Evolutionary conservation across 2,797 vertebrate genomes (phyloP), one percentile per base, ranked within the genome.

Genomic region (Limosa lapponica): DNA sequence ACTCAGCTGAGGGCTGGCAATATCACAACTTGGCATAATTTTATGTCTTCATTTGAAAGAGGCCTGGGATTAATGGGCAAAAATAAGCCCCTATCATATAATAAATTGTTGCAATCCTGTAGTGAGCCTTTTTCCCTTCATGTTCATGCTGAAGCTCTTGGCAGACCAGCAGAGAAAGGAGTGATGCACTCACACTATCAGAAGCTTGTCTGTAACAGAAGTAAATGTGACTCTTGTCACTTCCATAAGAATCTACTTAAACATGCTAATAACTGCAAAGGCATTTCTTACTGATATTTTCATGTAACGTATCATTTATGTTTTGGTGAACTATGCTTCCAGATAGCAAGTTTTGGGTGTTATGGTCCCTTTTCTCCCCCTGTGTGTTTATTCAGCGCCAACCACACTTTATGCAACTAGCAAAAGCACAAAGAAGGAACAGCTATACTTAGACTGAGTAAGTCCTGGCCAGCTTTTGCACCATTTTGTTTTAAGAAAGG

Each of bases 41-140:
- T 70, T 87, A 73, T 28, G 20, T 46, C 73, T 94, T 95, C 51
- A 36, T 75, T 87, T 84, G 28, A 87, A 93, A 90, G 34, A 87
- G 2, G 28, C 11, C 27, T 66, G 48, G 19, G n/a, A 89, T 87
- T 92, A 95, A 90, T 49, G 41, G 44, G 24, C 13, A 80, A 89
- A 96, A 84, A 59, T 75, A 85, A 95, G 4, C 11, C n/a, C 16
- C 5, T 77, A 48, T 16, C 52, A 57, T 34, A 14, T 61, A 87
- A 70, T 64, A 81, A 80, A 55, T 61, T 87, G 20, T 64, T 77
- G 30, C 85, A 93, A 57, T 64, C 19, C 34, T 65, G 22, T 44
- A 51, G 41, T 11, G 41, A 89, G 30, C 39, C n/a, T 87, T 84
- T 94, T 57, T 14, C 32, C 24, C 27, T 84, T 82, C 77, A 24